Percentiles rank a stretch among this genome's conserved stretches.
phyloP scores from a whole-genome alignment of 2,113 vertebrate species.

The Camelus dromedarius region DNA sequence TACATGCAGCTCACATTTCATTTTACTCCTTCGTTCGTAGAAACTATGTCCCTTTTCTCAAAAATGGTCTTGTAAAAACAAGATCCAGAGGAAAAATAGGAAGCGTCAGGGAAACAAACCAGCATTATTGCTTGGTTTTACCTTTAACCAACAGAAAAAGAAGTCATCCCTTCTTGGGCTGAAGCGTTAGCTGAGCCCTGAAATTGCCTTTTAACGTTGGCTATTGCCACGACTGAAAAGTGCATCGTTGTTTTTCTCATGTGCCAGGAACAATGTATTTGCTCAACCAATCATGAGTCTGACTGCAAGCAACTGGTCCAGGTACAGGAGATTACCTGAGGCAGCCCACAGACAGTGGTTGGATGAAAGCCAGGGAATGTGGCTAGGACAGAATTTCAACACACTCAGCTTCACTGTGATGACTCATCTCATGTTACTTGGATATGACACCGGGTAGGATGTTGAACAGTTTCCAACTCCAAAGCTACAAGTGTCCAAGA shows the following conservation, averaged over 20 bases:
- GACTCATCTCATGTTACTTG: neutral
- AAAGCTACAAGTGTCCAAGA: neutral
- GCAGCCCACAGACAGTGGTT: neutral
- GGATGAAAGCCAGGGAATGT: neutral
- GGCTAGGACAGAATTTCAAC: neutral
- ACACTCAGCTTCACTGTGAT: neutral
- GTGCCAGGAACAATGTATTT: constrained; percentile 52
- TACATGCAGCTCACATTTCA: neutral
- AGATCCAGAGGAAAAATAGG: constrained; percentile 16
- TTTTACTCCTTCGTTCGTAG: neutral
- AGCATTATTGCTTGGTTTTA: neutral
- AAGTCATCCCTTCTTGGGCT: constrained; percentile 18
- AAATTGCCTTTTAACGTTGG: constrained; percentile 55
- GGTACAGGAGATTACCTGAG: neutral
- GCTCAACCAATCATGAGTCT: neutral
- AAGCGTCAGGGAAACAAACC: neutral
- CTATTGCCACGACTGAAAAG: constrained; percentile 47
- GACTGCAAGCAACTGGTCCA: neutral
- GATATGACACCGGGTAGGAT: neutral
- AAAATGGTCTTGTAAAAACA: neutral
- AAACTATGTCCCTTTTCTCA: neutral
- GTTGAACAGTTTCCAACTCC: neutral
- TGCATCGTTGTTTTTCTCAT: constrained; percentile 60
- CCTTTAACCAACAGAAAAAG: constrained; percentile 54
- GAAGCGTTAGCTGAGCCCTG: neutral